These are phyloP conservation scores for Euphydryas editha DNA, from an alignment of 2,888 invertebrate genomes.

Conservation along the genomic window DNA sequence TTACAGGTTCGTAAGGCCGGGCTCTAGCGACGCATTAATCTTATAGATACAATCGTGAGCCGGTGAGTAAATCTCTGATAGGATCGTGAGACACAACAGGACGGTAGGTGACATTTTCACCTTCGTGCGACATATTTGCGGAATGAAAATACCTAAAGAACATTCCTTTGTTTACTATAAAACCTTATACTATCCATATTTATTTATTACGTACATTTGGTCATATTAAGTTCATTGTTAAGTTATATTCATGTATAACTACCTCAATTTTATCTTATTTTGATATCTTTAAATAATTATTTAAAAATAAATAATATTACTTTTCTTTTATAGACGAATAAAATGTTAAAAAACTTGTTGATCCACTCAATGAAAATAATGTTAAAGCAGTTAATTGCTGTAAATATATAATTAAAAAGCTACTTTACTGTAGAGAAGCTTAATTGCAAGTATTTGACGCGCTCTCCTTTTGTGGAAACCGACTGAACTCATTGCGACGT, in stretches of 20 bases:
- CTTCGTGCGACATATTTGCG: conserved; percentile 43
- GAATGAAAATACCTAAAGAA: conserved; percentile 31
- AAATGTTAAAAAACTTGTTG: conserved; percentile 29
- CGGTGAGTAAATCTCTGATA: conserved; percentile 77
- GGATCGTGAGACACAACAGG: conserved; percentile 69
- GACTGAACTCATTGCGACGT: conserved; percentile 28
- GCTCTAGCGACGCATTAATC: conserved; percentile 71
- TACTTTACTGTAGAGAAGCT: conserved; percentile 65
- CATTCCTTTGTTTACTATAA: conserved; percentile 23
- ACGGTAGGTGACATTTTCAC: conserved; percentile 50
- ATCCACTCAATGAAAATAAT: conserved; percentile 64
- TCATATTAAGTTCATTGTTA: too few species aligned
- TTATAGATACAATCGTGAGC: conserved; percentile 73
- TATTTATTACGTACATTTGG: too few species aligned
- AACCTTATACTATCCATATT: not conserved
- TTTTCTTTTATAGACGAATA: conserved; percentile 9
- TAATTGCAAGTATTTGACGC: conserved; percentile 63
- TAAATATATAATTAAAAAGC: conserved; percentile 69
- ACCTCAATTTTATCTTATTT: not conserved
- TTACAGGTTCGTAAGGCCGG: conserved; percentile 55
- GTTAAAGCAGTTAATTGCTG: conserved; percentile 66
- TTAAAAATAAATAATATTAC: not conserved
- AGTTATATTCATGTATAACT: not conserved
- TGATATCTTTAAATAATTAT: not conserved
- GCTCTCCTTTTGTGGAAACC: conserved; percentile 57